phyloP scores from a whole-genome alignment of 1,140 invertebrate genomes.

The Ips nitidus region DNA sequence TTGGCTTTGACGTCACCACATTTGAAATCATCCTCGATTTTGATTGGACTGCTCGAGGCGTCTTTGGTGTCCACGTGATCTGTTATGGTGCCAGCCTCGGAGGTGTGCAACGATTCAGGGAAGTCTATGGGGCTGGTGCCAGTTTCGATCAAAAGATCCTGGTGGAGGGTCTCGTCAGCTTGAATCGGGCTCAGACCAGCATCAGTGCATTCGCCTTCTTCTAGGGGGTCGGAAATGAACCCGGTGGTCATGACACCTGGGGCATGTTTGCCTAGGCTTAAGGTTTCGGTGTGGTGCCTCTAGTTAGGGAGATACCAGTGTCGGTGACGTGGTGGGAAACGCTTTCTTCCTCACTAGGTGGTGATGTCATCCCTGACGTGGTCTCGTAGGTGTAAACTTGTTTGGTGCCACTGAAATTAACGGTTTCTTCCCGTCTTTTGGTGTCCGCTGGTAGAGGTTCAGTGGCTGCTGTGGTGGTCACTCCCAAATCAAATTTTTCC shows the following conservation, averaged over 20 bases:
- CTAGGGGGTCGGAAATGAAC: conserved; percentile 55
- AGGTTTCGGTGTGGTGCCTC: conserved; percentile 54
- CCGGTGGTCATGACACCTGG: conserved; percentile 51
- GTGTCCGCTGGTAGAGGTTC: conserved; percentile 41
- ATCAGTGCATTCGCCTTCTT: conserved; percentile 58
- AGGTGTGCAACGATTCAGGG: conserved; percentile 51
- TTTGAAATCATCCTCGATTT: conserved; percentile 47
- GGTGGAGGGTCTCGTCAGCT: conserved; percentile 52
- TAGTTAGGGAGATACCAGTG: conserved; percentile 57
- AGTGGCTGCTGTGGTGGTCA: conserved; percentile 49
- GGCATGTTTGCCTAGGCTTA: conserved; percentile 50
- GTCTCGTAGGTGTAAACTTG: conserved; percentile 55
- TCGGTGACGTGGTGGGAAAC: conserved; percentile 57
- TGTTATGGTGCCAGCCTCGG: conserved; percentile 56
- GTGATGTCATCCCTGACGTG: conserved; percentile 50
- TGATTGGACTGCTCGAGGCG: conserved; percentile 54
- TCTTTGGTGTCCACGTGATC: conserved; percentile 56
- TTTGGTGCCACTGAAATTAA: conserved; percentile 57
- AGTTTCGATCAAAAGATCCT: conserved; percentile 52
- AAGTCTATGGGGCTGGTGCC: conserved; percentile 56
- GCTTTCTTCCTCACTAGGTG: conserved; percentile 54
- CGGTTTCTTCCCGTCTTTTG: conserved; percentile 54
- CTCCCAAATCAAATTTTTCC: conserved; percentile 53
- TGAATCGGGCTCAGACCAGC: conserved; percentile 59
- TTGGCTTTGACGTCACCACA: conserved; percentile 56